Conservation (phyloP, 2,797 vertebrate species). For the Hoplostethus atlanticus region DNA sequence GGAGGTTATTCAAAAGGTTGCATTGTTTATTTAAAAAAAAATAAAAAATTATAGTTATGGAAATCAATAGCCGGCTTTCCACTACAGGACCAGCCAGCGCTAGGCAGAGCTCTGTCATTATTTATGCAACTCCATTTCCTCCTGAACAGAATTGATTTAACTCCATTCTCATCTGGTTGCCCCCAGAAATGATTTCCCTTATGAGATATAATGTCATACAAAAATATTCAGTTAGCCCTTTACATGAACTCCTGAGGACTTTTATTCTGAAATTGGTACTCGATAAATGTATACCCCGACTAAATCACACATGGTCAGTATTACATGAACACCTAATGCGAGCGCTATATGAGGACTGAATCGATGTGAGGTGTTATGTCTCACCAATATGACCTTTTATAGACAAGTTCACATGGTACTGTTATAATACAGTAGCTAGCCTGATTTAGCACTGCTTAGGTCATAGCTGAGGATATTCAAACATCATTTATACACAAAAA, state of each 20-base stretch:
- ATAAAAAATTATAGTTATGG: slow-evolving; percentile 10
- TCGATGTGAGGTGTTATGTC: neutral
- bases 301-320: slow-evolving; percentile 46
- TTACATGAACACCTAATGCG: slow-evolving; percentile 14
- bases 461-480: too few relatives aligned
- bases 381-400: too few relatives aligned
- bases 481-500: too few relatives aligned
- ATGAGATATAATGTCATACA: slow-evolving; percentile 60
- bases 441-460: too few relatives aligned
- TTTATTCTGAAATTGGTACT: slow-evolving; percentile 54
- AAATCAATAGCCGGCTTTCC: slow-evolving; percentile 36
- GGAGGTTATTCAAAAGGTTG: slow-evolving; percentile 40
- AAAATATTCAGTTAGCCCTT: slow-evolving; percentile 64
- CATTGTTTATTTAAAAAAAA: slow-evolving; percentile 16
- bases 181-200: slow-evolving; percentile 65
- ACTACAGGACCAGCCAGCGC: neutral
- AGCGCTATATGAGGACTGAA: slow-evolving; percentile 18
- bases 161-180: slow-evolving; percentile 55
- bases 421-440: too few relatives aligned
- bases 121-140: slow-evolving; percentile 53
- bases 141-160: slow-evolving; percentile 59
- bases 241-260: slow-evolving; percentile 47
- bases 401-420: too few relatives aligned
- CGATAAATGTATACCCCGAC: slow-evolving; percentile 39
- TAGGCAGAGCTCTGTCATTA: slow-evolving; percentile 38